Evolutionary conservation across 1,140 invertebrate genomes (phyloP), one percentile per base, ranked within the genome.

Genomic region (Drosophila virilis): DNA sequence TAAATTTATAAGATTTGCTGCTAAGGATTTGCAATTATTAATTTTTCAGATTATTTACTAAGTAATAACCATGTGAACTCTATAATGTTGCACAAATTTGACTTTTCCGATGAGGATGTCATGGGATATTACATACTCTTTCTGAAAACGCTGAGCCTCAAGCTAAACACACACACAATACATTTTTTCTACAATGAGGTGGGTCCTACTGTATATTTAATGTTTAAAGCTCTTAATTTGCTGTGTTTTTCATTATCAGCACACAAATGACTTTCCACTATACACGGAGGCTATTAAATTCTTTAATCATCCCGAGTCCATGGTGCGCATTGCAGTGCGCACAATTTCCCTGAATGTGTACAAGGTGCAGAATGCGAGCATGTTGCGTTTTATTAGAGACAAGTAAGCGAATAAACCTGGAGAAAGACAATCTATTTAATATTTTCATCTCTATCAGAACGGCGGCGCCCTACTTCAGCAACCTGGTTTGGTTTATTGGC

Each of bases 71-170:
- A 99, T 94, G 98, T 99, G 15, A 99, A 99, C 93, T 98, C 97
- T 38, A 99, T 99, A 89, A 99, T 99, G 92, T 97, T 98, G 42
- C 98, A 99, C 93, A 99, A 99, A 93, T 99, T 99, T 95, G 99
- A 99, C 93, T 99, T 99, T 91, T 98, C 97, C 12, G 98, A 99
- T 93, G 99, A 99, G 93, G 99, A 99, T 95, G 98, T 99, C 2
- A 99, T 99, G 98, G 99, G 98, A 6, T 99, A 99, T 93, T 99
- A 99, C 92, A 99, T 99, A 92, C 99, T 98, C 50, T 99, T 99
- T 92, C 92, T 99, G 61, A 99, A 99, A 93, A 99, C 98, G 0
- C 93, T 99, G 13, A 99, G 98, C 77, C 94, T 99, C 42, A 99
- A 99, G 93, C 93, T 99, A n/a, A 99, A 99, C 93, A 95, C 96